Evolutionary conservation across 2,113 vertebrate genomes (phyloP).

Genomic region (Bombycilla garrulus): DNA sequence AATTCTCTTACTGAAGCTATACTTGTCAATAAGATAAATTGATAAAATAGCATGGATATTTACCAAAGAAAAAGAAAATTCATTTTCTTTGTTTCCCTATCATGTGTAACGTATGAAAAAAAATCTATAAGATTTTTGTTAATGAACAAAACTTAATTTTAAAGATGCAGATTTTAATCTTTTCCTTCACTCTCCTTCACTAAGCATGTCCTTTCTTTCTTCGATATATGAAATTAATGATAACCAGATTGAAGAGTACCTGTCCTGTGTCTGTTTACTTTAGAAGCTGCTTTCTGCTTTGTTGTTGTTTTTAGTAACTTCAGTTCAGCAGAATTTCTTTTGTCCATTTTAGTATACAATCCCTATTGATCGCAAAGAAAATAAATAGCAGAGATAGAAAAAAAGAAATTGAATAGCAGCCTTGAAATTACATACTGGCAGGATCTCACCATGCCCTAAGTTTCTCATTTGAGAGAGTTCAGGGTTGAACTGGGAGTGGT

Average conservation of each 20-base stretch:
- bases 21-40: neutral
- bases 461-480: neutral
- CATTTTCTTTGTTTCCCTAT: neutral
- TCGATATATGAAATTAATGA: neutral
- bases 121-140: neutral
- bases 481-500: neutral
- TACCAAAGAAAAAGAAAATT: neutral
- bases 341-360: neutral
- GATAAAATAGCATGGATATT: neutral
- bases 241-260: neutral
- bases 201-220: neutral
- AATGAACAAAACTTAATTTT: neutral
- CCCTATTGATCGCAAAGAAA: neutral
- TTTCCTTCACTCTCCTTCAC: neutral
- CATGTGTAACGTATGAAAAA: neutral
- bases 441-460: neutral
- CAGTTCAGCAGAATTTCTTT: neutral
- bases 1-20: neutral
- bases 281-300: neutral
- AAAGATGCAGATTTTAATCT: too few relatives aligned
- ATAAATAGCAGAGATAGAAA: neutral
- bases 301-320: neutral
- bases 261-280: neutral
- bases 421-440: neutral
- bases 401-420: neutral